phyloP scores from a whole-genome alignment of 2,888 invertebrate genomes.

The Trissolcus japonicus region DNA sequence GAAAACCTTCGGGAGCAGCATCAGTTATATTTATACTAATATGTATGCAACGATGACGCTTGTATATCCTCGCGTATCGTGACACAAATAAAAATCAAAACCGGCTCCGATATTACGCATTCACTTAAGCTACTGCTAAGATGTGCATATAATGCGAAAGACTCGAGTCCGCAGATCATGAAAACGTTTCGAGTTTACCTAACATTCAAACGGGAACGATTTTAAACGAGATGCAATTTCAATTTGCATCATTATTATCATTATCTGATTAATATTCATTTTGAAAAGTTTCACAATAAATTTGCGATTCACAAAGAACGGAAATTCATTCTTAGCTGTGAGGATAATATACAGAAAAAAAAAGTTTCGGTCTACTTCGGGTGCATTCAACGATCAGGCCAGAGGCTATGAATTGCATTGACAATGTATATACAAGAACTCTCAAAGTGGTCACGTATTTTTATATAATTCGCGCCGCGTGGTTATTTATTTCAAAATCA shows the following conservation, averaged over 20 bases:
- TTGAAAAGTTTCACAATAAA: slow-evolving; percentile 12
- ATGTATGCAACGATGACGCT: slow-evolving; percentile 44
- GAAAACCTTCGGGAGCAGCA: no score
- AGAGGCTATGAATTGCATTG: slow-evolving; percentile 55
- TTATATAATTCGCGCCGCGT: slow-evolving; percentile 53
- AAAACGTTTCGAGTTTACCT: background rate
- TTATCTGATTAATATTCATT: no score
- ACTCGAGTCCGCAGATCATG: background rate
- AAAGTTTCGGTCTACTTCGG: slow-evolving; percentile 17
- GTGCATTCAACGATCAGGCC: slow-evolving; percentile 52
- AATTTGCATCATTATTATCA: slow-evolving; percentile 11
- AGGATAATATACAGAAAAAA: slow-evolving; percentile 47
- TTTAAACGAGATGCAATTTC: slow-evolving; percentile 1
- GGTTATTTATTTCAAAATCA: slow-evolving; percentile 52
- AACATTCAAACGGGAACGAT: background rate
- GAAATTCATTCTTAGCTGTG: slow-evolving; percentile 9
- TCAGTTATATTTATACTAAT: no score
- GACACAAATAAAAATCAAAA: slow-evolving; percentile 54
- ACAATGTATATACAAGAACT: slow-evolving; percentile 35
- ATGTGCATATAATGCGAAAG: slow-evolving; percentile 46
- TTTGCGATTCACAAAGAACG: slow-evolving; percentile 21
- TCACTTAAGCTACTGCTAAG: slow-evolving; percentile 52
- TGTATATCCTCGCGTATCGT: slow-evolving; percentile 52
- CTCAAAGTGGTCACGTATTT: slow-evolving; percentile 40
- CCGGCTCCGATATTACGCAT: slow-evolving; percentile 58